Evolutionary conservation across 2,113 vertebrate genomes (phyloP), one percentile per base, ranked within the genome.

Genomic region (Empidonax traillii): DNA sequence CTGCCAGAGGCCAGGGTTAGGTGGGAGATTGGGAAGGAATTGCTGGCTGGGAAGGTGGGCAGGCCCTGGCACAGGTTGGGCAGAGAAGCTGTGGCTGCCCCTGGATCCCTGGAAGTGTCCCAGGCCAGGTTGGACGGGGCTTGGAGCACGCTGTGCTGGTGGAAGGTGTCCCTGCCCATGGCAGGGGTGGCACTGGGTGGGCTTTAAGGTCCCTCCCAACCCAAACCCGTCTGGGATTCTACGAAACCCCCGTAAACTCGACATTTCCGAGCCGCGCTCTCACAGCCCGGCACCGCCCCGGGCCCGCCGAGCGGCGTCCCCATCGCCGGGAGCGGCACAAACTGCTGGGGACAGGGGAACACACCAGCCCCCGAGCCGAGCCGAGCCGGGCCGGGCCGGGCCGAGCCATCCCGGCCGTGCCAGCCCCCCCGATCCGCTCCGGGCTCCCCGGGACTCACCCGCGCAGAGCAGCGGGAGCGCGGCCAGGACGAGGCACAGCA

Each of bases 131-230:
- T 86, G 73, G 62, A 14, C 62, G 72, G 69, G 68, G 39, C 39
- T 44, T 3, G 61, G 35, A 71, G 41, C 27, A 37, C 4, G 41
- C 77, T 46, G 77, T 51, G 14, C 23, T 46, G 76, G 21, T 7
- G 73, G 37, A 0, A 61, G 73, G 17, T 31, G 84, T 44, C 63
- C 63, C 84, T 77, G 73, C 73, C 55, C 63, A 12, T 5, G 73
- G 53, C 55, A 15, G 46, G 83, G 46, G 44, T 51, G 53, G 31
- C 2, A 25, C 24, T 43, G 17, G 63, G 0, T 21, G 62, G 2
- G 31, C 2, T 77, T 0, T 44, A 0, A 4, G 39, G 28, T 13
- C 19, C 19, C 1, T 9, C 11, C 11, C 52, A 8, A 8, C 3
- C 37, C 27, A 39, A 15, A 20, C 19, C 39, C 5, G 3, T 5